Evolutionary conservation across 2,113 vertebrate species (phyloP).

Genomic region (Nerophis ophidion): DNA sequence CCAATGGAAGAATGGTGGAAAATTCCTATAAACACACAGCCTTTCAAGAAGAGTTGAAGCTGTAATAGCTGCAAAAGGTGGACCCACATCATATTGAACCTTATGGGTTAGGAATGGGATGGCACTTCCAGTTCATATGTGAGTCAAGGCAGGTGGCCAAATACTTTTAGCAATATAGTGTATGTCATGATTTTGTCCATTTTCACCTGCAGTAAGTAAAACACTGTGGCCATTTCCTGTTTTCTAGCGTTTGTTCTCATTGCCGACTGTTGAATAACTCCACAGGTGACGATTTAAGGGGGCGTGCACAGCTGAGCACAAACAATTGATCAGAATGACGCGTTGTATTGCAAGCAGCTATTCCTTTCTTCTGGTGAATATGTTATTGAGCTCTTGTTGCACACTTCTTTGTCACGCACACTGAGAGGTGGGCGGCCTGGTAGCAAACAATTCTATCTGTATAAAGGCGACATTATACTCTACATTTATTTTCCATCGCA

Average conservation of each 20-base stretch:
- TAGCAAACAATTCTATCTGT: conserved; percentile 52
- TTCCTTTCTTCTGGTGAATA: conserved; percentile 48
- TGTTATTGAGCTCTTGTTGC: conserved; percentile 55
- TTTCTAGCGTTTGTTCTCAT: conserved; percentile 55
- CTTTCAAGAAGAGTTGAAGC: too few relatives aligned
- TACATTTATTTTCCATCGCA: neutral
- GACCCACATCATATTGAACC: too few relatives aligned
- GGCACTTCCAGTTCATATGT: too few relatives aligned
- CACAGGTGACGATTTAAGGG: conserved; percentile 59
- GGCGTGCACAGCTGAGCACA: conserved; percentile 52
- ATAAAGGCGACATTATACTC: conserved; percentile 35
- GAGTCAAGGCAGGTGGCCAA: too few relatives aligned
- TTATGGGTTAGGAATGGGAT: too few relatives aligned
- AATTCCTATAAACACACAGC: too few relatives aligned
- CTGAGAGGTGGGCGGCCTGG: conserved; percentile 32
- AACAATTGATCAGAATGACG: conserved; percentile 68
- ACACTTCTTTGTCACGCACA: conserved; percentile 42
- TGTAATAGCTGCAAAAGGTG: too few relatives aligned
- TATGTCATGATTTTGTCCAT: too few relatives aligned
- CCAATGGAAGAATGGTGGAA: too few relatives aligned
- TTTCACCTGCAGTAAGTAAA: too few relatives aligned
- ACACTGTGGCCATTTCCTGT: conserved; percentile 8
- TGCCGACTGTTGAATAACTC: conserved; percentile 47
- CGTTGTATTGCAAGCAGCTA: conserved; percentile 51
- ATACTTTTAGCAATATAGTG: too few relatives aligned